phyloP scores from a whole-genome alignment of 2,113 vertebrate species.

The Scopus umbretta region DNA sequence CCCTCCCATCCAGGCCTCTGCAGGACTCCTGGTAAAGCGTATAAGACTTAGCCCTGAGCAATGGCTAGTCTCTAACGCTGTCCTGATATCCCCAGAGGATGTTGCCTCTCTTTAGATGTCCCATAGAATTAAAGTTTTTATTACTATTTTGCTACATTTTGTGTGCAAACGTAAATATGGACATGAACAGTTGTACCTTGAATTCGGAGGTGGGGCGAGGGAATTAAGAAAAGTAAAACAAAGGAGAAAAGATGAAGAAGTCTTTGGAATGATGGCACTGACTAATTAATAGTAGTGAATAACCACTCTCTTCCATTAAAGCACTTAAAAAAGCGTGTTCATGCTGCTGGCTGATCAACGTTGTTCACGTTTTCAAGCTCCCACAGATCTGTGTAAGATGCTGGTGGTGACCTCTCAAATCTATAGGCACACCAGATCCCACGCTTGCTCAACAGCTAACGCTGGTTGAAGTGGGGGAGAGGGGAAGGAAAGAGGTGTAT shows the following conservation, averaged over 20 bases:
- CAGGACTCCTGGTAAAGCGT: neutral
- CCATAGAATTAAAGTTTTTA: neutral
- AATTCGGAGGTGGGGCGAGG: neutral
- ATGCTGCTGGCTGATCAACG: neutral
- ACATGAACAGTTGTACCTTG: neutral
- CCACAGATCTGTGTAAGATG: neutral
- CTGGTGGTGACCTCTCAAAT: neutral
- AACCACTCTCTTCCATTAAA: neutral
- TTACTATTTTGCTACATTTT: neutral
- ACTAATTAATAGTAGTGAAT: neutral
- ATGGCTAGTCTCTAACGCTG: accelerated
- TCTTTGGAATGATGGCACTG: neutral
- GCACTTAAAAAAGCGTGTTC: accelerated
- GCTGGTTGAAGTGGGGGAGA: neutral
- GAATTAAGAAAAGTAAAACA: neutral
- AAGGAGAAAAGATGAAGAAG: neutral
- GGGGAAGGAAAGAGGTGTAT: neutral
- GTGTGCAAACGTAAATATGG: neutral
- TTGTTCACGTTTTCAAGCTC: neutral
- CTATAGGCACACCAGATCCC: neutral
- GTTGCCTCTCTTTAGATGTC: neutral
- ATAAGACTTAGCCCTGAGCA: no score
- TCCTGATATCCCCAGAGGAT: neutral
- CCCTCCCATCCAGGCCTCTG: neutral
- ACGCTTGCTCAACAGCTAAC: neutral